Conservation (phyloP, 1,140 invertebrate genomes). For the Alviniconcha marisindica region DNA sequence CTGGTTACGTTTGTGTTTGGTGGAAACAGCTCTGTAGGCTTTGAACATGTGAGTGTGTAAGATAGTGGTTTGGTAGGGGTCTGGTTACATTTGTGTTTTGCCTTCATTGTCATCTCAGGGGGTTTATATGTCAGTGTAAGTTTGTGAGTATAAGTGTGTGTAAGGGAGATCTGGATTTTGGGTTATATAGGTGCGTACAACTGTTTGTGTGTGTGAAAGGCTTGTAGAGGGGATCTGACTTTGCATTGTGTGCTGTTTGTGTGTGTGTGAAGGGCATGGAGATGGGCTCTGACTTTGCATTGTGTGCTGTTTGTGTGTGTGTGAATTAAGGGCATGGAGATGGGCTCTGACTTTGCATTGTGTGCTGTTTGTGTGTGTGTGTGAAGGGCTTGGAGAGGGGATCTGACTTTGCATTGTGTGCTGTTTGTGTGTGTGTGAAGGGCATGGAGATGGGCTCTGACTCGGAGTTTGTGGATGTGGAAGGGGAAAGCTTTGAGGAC, state of each 20-base stretch:
- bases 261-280: conserved; percentile 41
- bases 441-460: conserved; percentile 76
- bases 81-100: too few relatives aligned
- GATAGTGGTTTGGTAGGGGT: too few relatives aligned
- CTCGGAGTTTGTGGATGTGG: conserved; percentile 83
- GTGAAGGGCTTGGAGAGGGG: conserved; percentile 51
- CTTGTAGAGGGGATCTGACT: conserved; percentile 77
- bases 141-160: too few relatives aligned
- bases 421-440: conserved; percentile 77
- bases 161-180: too few relatives aligned
- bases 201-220: conserved; percentile 28
- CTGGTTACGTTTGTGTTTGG: too few relatives aligned
- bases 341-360: conserved; percentile 77
- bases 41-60: too few relatives aligned
- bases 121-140: too few relatives aligned
- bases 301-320: neutral
- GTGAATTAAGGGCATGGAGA: conserved; percentile 42
- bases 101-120: too few relatives aligned
- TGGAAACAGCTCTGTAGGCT: too few relatives aligned
- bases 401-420: conserved; percentile 84
- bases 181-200: too few relatives aligned
- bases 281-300: conserved; percentile 77
- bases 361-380: neutral
- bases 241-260: conserved; percentile 80
- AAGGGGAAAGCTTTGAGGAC: conserved; percentile 62